phyloP scores from a whole-genome alignment of 2,888 invertebrate genomes.

The Steinernema carpocapsae region DNA sequence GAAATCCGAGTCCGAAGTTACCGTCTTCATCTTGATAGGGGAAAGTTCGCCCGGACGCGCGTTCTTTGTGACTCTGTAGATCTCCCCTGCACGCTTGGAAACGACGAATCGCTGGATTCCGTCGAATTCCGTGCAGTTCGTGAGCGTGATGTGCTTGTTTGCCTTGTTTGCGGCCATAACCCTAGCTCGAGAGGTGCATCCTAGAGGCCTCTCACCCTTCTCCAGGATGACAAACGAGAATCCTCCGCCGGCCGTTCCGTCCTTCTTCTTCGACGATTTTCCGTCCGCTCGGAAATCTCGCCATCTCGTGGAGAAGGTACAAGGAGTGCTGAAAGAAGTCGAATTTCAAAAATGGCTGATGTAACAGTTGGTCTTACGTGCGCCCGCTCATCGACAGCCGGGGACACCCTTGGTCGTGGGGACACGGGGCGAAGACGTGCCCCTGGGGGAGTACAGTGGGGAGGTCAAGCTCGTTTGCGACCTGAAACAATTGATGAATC shows the following conservation, averaged over 20 bases:
- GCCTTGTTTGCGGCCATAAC: constrained; percentile 52
- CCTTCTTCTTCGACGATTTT: constrained; percentile 48
- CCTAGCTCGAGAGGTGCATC: constrained; percentile 42
- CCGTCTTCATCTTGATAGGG: constrained; percentile 49
- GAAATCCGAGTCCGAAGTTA: constrained; percentile 40
- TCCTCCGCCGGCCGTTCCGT: constrained; percentile 73
- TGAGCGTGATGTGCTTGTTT: constrained; percentile 56
- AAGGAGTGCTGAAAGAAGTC: constrained; percentile 45
- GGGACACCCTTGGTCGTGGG: constrained; percentile 83
- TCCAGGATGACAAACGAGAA: constrained; percentile 83
- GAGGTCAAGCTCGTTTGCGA: constrained; percentile 50
- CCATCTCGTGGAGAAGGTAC: constrained; percentile 56
- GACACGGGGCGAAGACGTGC: constrained; percentile 75
- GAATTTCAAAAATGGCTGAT: constrained; percentile 5
- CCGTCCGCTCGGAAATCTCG: constrained; percentile 61
- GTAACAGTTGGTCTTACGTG: constrained; percentile 32
- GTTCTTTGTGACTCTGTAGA: constrained; percentile 42
- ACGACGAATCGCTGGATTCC: constrained; percentile 55
- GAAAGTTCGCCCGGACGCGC: constrained; percentile 54
- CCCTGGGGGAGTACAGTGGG: constrained; percentile 63
- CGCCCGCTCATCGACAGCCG: constrained; percentile 68
- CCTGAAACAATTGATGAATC: constrained; percentile 9
- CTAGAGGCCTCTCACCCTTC: constrained; percentile 74
- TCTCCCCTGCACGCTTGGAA: constrained; percentile 39
- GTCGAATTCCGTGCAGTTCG: constrained; percentile 60